Base-by-base conservation (phyloP, 2,888 invertebrate genomes). In the Drosophila greeni region DNA sequence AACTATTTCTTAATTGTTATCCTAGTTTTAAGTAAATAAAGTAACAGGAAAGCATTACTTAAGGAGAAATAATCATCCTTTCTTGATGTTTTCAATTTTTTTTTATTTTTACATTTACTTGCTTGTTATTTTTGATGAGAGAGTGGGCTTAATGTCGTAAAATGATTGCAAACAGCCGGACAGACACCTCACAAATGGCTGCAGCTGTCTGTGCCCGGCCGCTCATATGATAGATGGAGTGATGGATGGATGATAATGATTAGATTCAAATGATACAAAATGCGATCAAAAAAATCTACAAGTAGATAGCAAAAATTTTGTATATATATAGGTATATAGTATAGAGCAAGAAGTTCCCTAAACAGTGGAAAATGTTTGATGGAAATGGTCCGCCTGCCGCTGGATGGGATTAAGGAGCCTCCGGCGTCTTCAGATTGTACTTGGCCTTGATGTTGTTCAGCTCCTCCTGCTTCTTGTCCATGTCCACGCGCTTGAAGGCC, bases 381-480 rank as follows among this genome's bases (percentile, higher is more conserved):
- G 57, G 54, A 65, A 55, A 29, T 55, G 26, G 55, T 24, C 53
- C n/a, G 20, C 42, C 56, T 45, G 55, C 33, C 47, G 37, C 34
- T 34, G 49, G 16, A 2, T 6, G 16, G 16, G 33, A 24, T 47
- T 76, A 85, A 20, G 74, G 76, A 33, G 84, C 81, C 40, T 86
- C 86, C 14, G 87, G 86, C 55, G 91, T 90, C 77, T 92, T 90
- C 72, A 97, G 92, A 69, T 96, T 96, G 91, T 97, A 98, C 89
- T 98, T 98, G 73, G 95, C 94, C 90, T 98, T 98, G 88, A 98
- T 92, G 87, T 96, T 95, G 86, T 98, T 97, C 59, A 98, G 91
- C 90, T 98, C 97, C 88, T 98, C 98, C 88, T 95, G 94, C 89
- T 98, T 98, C 90, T 98, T 98, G 86, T 97, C 97, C 76, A 96